Evolutionary conservation across 2,888 invertebrate species (phyloP), one percentile per base, ranked within the genome.

Genomic region (Phymatocera aterrima): DNA sequence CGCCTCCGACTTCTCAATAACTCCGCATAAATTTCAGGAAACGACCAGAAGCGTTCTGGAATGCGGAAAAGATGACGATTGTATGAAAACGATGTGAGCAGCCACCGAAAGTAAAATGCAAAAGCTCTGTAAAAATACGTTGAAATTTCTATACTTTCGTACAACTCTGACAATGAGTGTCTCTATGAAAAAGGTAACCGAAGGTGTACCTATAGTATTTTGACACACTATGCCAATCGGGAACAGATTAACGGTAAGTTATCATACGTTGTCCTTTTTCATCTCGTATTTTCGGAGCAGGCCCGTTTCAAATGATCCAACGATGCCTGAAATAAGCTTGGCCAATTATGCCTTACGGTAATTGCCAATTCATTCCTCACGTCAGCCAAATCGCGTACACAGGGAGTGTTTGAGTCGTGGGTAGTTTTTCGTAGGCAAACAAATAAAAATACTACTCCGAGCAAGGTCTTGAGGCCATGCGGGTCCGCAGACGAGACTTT

Each of bases 391-490:
- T 65, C 21, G 12, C 24, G 24, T 68, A 24, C 43, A 40, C 12
- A 18, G 43, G 68, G n/a, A 68, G 68, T 68, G 68, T 28, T 28
- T 15, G 8, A 15, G 10, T 10, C 43, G 68, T 43, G 46, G 68
- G 68, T 28, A 68, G 43, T 15, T 68, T 28, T 46, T 68, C 40
- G 43, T 68, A 24, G 28, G 24, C 40, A 68, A 43, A 68, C 21
- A 60, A 24, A 68, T n/a, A n/a, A n/a, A n/a, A n/a, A n/a, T n/a
- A 68, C 12, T 24, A 0, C 28, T 68, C 68, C 28, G 24, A 24
- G n/a, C 28, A 68, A 46, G 46, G 68, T 64, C 28, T 68, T 40
- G 43, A 46, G 46, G 2, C 68, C 28, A 68, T 68, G 68, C 68
- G 68, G 68, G 68, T 68, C 68, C 12, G 12, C 28, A 3, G 28